Evolutionary conservation across 2,113 vertebrate species (phyloP), one percentile per base, ranked within the genome.

Genomic region (Plecotus auritus): DNA sequence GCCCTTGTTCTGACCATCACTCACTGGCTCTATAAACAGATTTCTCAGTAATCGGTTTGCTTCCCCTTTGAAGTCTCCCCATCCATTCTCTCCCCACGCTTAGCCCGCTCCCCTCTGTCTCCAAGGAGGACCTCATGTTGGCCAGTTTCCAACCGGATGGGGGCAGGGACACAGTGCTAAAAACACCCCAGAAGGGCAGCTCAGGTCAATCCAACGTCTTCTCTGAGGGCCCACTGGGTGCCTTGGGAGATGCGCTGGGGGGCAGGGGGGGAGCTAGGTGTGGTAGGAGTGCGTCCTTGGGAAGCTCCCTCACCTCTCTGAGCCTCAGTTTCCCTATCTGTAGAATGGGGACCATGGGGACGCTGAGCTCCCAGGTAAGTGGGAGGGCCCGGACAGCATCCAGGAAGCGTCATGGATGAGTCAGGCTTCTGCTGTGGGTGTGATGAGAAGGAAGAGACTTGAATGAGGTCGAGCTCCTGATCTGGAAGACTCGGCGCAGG

Each of bases 21-120:
- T 98, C 98, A 97, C 96, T 1, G 97, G 84, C 97, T 98, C 97
- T 98, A 96, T 98, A 98, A 98, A 98, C 98, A 98, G 97, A 98
- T 97, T 97, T 98, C 97, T 97, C 92, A 81, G 97, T 98, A 97
- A 98, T 97, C 96, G 96, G 96, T 97, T 98, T 98, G 94, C 96
- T 96, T 95, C 97, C 97, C 97, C 98, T 98, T 98, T 98, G 98
- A 98, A 98, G 98, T 98, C 96, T 61, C 96, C 54, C 96, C 98
- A 97, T 98, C 97, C 97, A 90, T 98, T 98, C 97, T 98, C 97
- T 78, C 96, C 97, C 96, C 96, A 96, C 92, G 96, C 97, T 93
- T 3, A 32, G 77, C 64, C n/a, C 0, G 10, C 14, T 76, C 90
- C 45, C 49, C 77, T 85, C 77, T 95, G 97, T 97, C 98, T 69